Evolutionary conservation across 2,797 vertebrate genomes (phyloP).

Genomic region (Dipus sagitta): DNA sequence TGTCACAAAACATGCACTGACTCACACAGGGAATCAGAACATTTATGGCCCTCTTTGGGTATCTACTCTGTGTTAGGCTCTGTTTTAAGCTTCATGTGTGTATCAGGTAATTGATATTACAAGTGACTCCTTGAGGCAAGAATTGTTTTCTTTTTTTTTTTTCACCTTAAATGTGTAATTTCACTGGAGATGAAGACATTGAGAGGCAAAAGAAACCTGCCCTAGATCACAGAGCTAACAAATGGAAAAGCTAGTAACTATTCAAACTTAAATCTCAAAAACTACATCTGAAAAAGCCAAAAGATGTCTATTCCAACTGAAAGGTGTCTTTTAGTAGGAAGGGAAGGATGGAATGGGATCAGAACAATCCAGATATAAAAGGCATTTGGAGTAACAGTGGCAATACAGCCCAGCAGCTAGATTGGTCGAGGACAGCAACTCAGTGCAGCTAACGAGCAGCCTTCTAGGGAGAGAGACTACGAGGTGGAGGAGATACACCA

Average conservation of each 20-base stretch:
- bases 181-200: not conserved
- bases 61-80: not conserved
- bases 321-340: not conserved
- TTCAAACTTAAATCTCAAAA: not conserved
- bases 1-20: no score
- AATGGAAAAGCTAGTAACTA: not conserved
- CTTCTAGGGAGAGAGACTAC: not conserved
- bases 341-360: accelerated
- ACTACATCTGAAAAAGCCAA: not conserved
- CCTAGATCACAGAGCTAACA: not conserved
- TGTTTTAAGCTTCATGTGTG: accelerated
- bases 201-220: not conserved
- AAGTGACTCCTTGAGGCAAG: not conserved
- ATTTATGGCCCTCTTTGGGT: not conserved
- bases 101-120: not conserved
- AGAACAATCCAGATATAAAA: not conserved
- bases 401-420: no score
- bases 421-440: not conserved
- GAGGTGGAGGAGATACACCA: not conserved
- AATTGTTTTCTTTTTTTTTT: no score
- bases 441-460: not conserved
- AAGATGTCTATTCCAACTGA: not conserved
- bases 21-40: accelerated
- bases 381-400: accelerated
- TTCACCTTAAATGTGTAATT: no score